Base-by-base conservation (phyloP, 2,113 vertebrate genomes). In the Cathartes aura region DNA sequence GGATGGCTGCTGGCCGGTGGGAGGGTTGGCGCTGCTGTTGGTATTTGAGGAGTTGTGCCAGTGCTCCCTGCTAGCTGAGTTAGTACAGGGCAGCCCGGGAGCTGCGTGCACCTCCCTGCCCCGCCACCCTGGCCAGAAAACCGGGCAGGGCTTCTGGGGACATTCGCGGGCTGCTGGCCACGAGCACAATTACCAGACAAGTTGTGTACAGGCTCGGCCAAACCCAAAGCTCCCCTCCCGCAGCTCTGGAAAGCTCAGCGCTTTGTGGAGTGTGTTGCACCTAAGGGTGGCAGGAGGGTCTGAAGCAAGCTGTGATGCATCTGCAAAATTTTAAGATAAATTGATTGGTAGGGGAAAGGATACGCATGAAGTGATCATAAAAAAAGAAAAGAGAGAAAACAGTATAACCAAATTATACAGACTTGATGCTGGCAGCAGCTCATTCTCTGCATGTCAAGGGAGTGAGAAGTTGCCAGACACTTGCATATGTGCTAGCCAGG, bases 141-240 rank as follows among this genome's bases (percentile, higher is more conserved):
- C 4, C 30, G 19, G 34, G 34, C 26, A 72, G 43, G 15, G 20
- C 8, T 84, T 72, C 73, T 79, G 52, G 36, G 43, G 47, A 42
- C 22, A 27, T 27, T 30, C 5, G 1, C 8, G 24, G 26, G 63
- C 63, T 92, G n/a, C 42, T 66, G 63, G 24, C 76, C 58, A 5
- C 4, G 12, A 56, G 21, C 15, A 38, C 38, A n/a, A 12, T 56
- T 56, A 36, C 34, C 22, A 50, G 53, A 32, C 4, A 40, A 52
- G 45, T 2, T 52, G 27, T 27, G 11, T 22, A 11, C 1, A 38
- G 36, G 15, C 21, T 50, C 2, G 0, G 3, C 16, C 6, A 9
- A 53, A 23, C 32, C 11, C 0, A 0, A 52, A 78, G 20, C 18
- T 70, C 12, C 21, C 40, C 36, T 75, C 34, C 40, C 0, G 0